These are phyloP conservation scores for Oceanodroma tethys DNA, from an alignment of 2,113 vertebrate species.

Conservation along the genomic window DNA sequence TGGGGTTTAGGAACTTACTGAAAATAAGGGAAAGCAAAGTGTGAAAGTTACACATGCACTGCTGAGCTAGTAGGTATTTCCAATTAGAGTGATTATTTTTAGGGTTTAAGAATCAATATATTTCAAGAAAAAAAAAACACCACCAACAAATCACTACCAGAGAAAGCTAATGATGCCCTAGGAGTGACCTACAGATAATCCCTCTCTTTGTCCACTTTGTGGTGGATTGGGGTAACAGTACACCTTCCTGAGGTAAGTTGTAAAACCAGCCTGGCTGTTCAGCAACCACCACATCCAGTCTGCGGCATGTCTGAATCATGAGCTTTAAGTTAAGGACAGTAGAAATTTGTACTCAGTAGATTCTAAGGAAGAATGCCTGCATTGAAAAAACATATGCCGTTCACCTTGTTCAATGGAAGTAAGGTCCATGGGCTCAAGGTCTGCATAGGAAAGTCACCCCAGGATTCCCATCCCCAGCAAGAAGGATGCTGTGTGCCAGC, in stretches of 20 bases:
- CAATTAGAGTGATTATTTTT: not conserved
- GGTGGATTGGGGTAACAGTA: not conserved
- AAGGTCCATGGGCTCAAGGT: not conserved
- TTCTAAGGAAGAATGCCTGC: not conserved
- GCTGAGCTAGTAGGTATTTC: not conserved
- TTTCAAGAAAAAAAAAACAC: not conserved
- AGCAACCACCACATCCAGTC: not conserved
- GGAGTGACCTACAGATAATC: not conserved
- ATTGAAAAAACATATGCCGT: not conserved
- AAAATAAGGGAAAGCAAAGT: not conserved
- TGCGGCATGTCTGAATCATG: not conserved
- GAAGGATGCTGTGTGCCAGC: not conserved
- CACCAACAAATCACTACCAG: not conserved
- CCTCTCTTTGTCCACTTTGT: not conserved
- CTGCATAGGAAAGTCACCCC: not conserved
- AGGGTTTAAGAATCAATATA: not conserved
- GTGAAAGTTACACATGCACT: not conserved
- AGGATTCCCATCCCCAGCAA: not conserved
- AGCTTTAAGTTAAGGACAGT: not conserved
- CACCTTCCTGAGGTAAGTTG: not conserved
- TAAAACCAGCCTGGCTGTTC: not conserved
- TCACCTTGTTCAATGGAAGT: not conserved
- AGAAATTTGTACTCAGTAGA: not conserved
- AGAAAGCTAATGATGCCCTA: not conserved
- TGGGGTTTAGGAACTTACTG: not conserved